A percentile compares a stretch with the other conserved stretches of the same genome.
Evolutionary conservation across 2,888 invertebrate species (phyloP).

Genomic region (Kuschelorhynchus macadamiae): DNA sequence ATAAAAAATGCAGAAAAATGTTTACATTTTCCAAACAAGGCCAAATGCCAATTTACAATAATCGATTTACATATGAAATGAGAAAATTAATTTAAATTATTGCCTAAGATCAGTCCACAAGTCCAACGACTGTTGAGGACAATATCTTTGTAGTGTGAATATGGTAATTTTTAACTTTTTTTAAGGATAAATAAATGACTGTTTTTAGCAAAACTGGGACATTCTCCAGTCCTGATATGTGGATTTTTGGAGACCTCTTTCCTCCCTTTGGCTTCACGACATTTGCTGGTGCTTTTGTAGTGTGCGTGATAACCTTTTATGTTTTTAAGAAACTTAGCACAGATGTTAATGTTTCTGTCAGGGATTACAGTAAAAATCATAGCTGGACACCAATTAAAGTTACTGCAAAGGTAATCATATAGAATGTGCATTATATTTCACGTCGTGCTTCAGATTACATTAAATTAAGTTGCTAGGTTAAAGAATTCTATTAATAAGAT

Average conservation of each 20-base stretch:
- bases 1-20: too few relatives aligned
- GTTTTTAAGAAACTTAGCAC: slow-evolving; percentile 67
- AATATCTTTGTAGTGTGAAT: slow-evolving; percentile 15
- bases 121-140: too few relatives aligned
- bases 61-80: too few relatives aligned
- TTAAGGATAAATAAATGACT: slow-evolving; percentile 52
- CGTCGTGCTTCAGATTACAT: too few relatives aligned
- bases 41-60: too few relatives aligned
- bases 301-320: slow-evolving; percentile 68
- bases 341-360: slow-evolving; percentile 69
- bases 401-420: slow-evolving; percentile 67
- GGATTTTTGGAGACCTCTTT: slow-evolving; percentile 58
- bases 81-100: too few relatives aligned
- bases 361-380: slow-evolving; percentile 71
- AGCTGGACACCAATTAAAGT: slow-evolving; percentile 71
- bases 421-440: too few relatives aligned
- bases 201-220: slow-evolving; percentile 60
- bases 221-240: slow-evolving; percentile 57
- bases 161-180: slow-evolving; percentile 6
- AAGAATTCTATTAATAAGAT: too few relatives aligned
- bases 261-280: slow-evolving; percentile 66
- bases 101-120: too few relatives aligned
- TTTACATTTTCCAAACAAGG: too few relatives aligned
- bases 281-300: slow-evolving; percentile 68
- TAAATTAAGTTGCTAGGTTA: too few relatives aligned